Evolutionary conservation across 1,140 invertebrate genomes (phyloP), one percentile per base, ranked within the genome.

Genomic region (Pygmarrhopalites habei): DNA sequence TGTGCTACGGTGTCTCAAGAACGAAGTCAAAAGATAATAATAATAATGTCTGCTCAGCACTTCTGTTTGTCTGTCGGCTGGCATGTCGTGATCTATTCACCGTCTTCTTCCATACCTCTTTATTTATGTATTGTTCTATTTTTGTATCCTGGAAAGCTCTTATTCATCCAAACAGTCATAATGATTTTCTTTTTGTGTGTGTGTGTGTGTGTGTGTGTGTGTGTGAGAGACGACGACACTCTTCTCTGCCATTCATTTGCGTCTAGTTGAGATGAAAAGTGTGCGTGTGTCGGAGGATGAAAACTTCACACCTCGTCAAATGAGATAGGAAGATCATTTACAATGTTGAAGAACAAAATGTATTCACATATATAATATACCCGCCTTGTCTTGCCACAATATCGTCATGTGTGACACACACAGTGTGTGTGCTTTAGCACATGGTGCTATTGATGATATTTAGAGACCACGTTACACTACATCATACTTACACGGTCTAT

Each of bases 91-190:
- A 49, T 49, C 46, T 49, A 49, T 49, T 49, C 23, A 23, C 7
- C 46, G 46, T 49, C 46, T 14, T 49, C 19, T 14, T n/a, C n/a
- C n/a, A n/a, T n/a, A n/a, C n/a, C 23, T 49, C 19, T 21, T 49
- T 49, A 49, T 49, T 49, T 49, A 49, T 49, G 46, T 23, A 49
- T 49, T 49, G 46, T 49, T 49, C 46, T 49, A 49, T 49, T 49
- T 49, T 49, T 14, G 46, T 12, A n/a, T 49, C 7, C 7, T 21
- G 7, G 46, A 49, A 10, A 15, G 7, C 7, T 12, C 46, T 14
- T 49, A 49, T 49, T 49, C 46, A 49, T 49, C 23, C 19, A 12
- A 49, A 19, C 5, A 14, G 46, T 49, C 46, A 49, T 49, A 49
- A 49, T 49, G 46, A 49, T 49, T 7, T 23, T 49, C 46, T 49